Evolutionary conservation across 2,888 invertebrate species (phyloP), one percentile per base, ranked within the genome.

Genomic region (Acanthosoma haemorrhoidale): DNA sequence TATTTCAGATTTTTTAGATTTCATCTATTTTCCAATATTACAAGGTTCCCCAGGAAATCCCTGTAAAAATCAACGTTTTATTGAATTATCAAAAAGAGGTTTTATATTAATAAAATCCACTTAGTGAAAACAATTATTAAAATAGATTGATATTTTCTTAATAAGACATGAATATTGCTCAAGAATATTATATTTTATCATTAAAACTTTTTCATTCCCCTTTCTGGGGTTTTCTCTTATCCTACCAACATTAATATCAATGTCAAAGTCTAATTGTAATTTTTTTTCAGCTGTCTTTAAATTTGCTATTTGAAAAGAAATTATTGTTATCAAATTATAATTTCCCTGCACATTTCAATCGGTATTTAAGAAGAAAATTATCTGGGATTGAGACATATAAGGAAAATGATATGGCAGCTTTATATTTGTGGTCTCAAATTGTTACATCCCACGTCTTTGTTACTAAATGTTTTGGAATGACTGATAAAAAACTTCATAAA

Each of bases 401-500:
- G 57, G 73, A 86, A 79, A 77, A 85, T 77, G 81, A 84, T 78
- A 80, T 70, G 13, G 38, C 59, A n/a, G 67, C 63, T 16, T 41
- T 70, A 31, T 15, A 32, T 15, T 34, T 57, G 3, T 88, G 85
- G 82, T 85, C 84, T 31, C 87, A 88, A 78, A 79, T 87, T 1
- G 90, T 90, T 79, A 83, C 86, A 3, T 82, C 91, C 11, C 84
- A 87, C 78, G 88, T 88, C 1, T 81, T 91, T 21, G 84, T 85
- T 71, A 84, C 86, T 72, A 86, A 87, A 78, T 81, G 92, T 66
- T 94, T 92, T 81, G 89, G 92, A 59, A 84, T 84, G 75, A 83
- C 85, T 75, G 93, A 94, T 79, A 90, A 88, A 77, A 93, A 90
- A 79, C 79, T 87, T 57, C 85, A 91, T 67, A 89, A 88, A 79